Percentiles rank a stretch among this genome's conserved stretches.
Conservation (phyloP, 1,140 invertebrate species). For the Trichomalopsis sarcophagae region DNA sequence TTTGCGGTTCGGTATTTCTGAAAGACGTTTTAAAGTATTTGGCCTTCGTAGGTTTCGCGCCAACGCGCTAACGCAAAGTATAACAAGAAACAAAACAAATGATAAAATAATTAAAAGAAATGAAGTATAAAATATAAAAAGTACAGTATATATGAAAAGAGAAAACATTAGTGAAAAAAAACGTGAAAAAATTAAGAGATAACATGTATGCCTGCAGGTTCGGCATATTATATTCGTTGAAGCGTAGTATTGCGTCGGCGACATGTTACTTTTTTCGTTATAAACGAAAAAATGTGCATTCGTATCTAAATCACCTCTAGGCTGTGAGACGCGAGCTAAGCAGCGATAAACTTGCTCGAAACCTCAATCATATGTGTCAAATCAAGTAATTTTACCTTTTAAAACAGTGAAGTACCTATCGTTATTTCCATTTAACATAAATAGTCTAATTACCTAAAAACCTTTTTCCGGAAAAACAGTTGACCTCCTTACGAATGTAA, state of each 20-base stretch:
- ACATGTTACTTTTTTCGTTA: slow-evolving; percentile 50
- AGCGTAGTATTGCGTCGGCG: slow-evolving; percentile 49
- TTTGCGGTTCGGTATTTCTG: slow-evolving; percentile 19
- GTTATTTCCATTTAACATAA: slow-evolving; percentile 47
- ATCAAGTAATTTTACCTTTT: slow-evolving; percentile 69
- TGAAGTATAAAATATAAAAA: slow-evolving; percentile 26
- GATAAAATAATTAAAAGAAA: slow-evolving; percentile 14
- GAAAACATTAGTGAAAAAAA: slow-evolving; percentile 25
- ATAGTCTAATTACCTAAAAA: slow-evolving; percentile 42
- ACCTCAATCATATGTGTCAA: slow-evolving; percentile 74
- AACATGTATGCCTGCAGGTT: slow-evolving; percentile 53
- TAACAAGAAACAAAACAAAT: neutral
- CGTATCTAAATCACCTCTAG: slow-evolving; percentile 69
- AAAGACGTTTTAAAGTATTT: slow-evolving; percentile 35
- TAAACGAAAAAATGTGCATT: slow-evolving; percentile 56
- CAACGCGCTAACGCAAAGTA: slow-evolving; percentile 5
- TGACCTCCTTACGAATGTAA: slow-evolving; percentile 22
- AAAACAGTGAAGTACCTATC: slow-evolving; percentile 58
- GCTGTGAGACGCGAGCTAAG: slow-evolving; percentile 73
- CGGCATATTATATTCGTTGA: slow-evolving; percentile 47
- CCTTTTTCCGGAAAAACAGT: slow-evolving; percentile 28
- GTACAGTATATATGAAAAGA: neutral
- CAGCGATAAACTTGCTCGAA: slow-evolving; percentile 70
- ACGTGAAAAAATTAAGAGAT: slow-evolving; percentile 34
- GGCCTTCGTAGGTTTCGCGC: slow-evolving; percentile 32